These are phyloP conservation scores for Holothuria glaberrima DNA, from an alignment of 35 echinoderm and acorn worm genomes.

Conservation along the genomic window DNA sequence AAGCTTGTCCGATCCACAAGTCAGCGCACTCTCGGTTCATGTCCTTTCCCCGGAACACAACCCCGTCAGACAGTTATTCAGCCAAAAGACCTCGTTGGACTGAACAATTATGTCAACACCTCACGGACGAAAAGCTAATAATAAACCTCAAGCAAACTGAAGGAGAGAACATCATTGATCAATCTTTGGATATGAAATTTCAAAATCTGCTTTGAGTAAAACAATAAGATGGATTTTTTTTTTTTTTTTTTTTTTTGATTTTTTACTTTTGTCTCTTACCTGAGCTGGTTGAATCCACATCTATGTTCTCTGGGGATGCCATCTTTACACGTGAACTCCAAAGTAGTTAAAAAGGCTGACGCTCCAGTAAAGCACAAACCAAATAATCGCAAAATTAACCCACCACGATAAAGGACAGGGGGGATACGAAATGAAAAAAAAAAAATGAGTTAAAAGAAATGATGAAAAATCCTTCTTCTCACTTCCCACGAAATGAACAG, in stretches of 20 bases:
- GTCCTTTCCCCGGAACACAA: neutral
- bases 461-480: too few relatives aligned
- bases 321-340: neutral
- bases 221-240: neutral
- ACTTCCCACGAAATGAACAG: constrained; percentile 22
- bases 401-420: too few relatives aligned
- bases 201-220: neutral
- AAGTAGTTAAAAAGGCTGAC: too few relatives aligned
- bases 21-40: constrained; percentile 4
- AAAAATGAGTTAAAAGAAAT: too few relatives aligned
- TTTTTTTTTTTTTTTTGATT: neutral
- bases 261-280: neutral
- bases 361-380: too few relatives aligned
- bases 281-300: constrained; percentile 41
- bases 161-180: too few relatives aligned
- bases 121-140: constrained; percentile 35
- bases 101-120: constrained; percentile 53
- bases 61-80: too few relatives aligned
- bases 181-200: too few relatives aligned
- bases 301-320: constrained; percentile 41
- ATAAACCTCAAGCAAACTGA: constrained; percentile 1
- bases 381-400: too few relatives aligned
- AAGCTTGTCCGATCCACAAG: neutral
- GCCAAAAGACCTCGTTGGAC: constrained; percentile 1
- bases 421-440: too few relatives aligned